Conservation (phyloP, 1,140 invertebrate genomes). For the Teleogryllus occipitalis region DNA sequence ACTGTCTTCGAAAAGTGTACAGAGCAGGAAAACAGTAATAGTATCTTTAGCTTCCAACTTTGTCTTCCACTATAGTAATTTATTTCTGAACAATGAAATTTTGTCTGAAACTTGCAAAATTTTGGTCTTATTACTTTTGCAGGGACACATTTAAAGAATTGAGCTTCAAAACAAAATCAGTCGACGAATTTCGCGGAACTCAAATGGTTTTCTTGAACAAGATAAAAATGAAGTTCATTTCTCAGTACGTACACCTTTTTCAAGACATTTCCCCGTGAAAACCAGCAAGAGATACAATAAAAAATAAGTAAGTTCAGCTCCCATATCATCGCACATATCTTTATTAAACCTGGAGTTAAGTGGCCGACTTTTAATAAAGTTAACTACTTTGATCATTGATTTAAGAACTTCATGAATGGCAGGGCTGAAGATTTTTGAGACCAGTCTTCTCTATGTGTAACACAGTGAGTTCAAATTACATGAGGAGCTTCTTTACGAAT, state of each 20-base stretch:
- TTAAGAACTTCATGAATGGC: neutral
- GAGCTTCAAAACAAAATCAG: neutral
- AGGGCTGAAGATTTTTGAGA: neutral
- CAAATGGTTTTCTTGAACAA: too few species aligned
- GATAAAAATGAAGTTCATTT: constrained; percentile 2
- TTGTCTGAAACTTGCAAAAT: neutral
- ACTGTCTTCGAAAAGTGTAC: too few species aligned
- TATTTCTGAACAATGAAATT: neutral
- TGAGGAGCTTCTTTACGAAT: too few species aligned
- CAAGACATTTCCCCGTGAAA: too few species aligned
- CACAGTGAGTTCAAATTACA: neutral
- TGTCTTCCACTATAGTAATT: too few species aligned
- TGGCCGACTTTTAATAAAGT: neutral
- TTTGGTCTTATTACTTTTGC: neutral
- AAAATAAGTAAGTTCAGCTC: neutral
- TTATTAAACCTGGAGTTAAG: neutral
- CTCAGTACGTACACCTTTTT: too few species aligned
- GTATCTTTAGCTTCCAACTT: too few species aligned
- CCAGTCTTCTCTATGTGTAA: neutral
- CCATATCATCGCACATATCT: neutral
- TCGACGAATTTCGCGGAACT: neutral
- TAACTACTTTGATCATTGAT: neutral
- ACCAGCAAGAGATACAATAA: neutral
- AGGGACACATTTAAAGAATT: constrained; percentile 1
- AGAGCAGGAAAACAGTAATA: too few species aligned